Evolutionary conservation across 2,797 vertebrate species (phyloP).

Genomic region (Centropyge bicolor): DNA sequence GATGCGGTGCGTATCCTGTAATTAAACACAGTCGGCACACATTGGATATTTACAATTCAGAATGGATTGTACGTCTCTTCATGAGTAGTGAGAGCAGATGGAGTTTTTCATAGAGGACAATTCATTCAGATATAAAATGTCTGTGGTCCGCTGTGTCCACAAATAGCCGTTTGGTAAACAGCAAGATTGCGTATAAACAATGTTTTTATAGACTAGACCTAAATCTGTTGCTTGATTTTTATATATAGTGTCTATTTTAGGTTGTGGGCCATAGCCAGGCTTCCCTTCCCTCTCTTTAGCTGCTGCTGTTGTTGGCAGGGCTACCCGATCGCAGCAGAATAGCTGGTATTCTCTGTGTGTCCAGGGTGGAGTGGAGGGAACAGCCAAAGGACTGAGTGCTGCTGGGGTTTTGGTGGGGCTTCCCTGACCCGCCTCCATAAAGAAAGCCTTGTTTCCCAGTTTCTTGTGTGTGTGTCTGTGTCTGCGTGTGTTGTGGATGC

Average conservation of each 20-base stretch:
- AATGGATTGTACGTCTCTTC: conserved; percentile 44
- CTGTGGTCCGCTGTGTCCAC: conserved; percentile 60
- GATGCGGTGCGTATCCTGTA: conserved; percentile 54
- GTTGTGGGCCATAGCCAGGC: conserved; percentile 72
- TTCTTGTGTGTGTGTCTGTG: conserved; percentile 23
- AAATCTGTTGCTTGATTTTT: conserved; percentile 75
- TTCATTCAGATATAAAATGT: conserved; percentile 69
- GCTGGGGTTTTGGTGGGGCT: conserved; percentile 78
- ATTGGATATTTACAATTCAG: conserved; percentile 63
- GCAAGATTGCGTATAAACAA: conserved; percentile 70
- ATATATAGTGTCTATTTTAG: conserved; percentile 77
- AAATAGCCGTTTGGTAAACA: conserved; percentile 78
- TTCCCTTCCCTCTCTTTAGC: conserved; percentile 77
- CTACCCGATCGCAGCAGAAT: conserved; percentile 64
- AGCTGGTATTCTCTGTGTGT: conserved; percentile 71
- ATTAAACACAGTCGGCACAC: conserved; percentile 65
- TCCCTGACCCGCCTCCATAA: conserved; percentile 73
- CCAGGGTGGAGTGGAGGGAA: conserved; percentile 56
- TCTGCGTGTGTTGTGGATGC: conserved; percentile 20
- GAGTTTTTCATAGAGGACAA: conserved; percentile 67
- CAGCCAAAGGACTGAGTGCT: conserved; percentile 56
- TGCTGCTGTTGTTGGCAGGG: conserved; percentile 81
- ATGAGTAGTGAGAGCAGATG: conserved; percentile 36
- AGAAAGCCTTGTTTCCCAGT: conserved; percentile 65
- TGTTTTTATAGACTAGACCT: conserved; percentile 74